Percentiles rank a stretch among this genome's conserved stretches.
Conservation (phyloP, 2,113 vertebrate genomes). For the Macheiramphus alcinus region DNA sequence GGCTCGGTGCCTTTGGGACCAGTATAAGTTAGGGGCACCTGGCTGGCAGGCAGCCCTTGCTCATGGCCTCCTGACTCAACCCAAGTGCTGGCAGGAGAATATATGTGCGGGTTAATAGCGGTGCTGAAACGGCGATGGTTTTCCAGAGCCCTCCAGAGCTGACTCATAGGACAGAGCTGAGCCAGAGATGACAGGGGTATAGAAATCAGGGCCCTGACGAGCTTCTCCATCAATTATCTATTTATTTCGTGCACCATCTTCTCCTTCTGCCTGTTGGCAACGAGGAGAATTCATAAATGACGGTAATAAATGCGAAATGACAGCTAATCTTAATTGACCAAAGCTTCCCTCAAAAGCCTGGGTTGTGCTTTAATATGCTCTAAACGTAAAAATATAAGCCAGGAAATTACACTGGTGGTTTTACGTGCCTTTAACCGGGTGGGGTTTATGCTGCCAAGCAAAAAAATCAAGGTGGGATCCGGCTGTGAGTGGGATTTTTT, state of each 20-base stretch:
- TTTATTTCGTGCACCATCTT: not conserved
- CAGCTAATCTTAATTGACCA: not conserved
- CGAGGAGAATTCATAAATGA: not conserved
- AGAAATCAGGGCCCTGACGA: not conserved
- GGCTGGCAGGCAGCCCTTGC: not conserved
- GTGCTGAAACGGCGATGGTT: fast-evolving
- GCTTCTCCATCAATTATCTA: not conserved
- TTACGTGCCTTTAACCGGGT: not conserved
- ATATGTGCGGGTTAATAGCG: fast-evolving
- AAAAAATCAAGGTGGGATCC: not conserved
- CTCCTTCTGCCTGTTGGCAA: conserved; percentile 15
- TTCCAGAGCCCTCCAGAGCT: not conserved
- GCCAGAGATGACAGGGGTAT: not conserved
- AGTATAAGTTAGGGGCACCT: not conserved
- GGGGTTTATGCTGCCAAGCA: not conserved
- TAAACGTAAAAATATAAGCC: not conserved
- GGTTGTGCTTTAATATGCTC: not conserved
- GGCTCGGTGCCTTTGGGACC: not conserved
- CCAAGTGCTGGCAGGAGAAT: not conserved
- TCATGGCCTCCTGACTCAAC: not conserved
- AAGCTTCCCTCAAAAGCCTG: not conserved
- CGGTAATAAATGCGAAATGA: not conserved
- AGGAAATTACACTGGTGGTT: not conserved
- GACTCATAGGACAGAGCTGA: conserved; percentile 2
- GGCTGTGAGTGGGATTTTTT: not conserved